Percentiles rank a stretch among this genome's conserved stretches.
These are phyloP conservation scores for Ophion slaviceki DNA, from an alignment of 2,888 invertebrate species.

Conservation along the genomic window DNA sequence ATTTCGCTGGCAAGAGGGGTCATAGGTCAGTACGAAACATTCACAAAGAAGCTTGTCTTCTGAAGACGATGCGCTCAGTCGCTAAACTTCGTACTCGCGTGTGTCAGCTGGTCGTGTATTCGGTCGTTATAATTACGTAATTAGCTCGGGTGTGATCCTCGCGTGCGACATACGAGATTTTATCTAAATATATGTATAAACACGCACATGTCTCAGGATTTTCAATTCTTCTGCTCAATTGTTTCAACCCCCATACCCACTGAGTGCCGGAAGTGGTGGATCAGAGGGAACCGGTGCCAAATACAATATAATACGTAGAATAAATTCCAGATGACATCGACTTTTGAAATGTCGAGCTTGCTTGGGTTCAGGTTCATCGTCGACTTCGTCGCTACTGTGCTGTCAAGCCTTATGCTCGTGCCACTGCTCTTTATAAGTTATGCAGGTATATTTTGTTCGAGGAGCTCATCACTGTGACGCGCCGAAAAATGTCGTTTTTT, in stretches of 20 bases:
- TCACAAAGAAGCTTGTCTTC: constrained; percentile 28
- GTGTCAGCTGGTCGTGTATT: constrained; percentile 32
- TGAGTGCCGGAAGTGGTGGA: constrained; percentile 18
- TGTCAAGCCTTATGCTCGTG: constrained; percentile 61
- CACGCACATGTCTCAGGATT: neutral
- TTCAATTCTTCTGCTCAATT: neutral
- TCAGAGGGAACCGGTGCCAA: neutral
- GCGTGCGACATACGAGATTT: constrained; percentile 15
- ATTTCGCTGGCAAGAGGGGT: constrained; percentile 35
- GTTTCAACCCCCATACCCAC: neutral
- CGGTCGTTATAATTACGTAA: constrained; percentile 47
- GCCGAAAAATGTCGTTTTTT: no score
- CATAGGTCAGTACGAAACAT: constrained; percentile 51
- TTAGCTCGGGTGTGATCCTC: constrained; percentile 45
- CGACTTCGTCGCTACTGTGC: constrained; percentile 66
- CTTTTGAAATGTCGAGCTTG: constrained; percentile 56
- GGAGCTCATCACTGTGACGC: neutral
- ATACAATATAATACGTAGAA: constrained; percentile 10
- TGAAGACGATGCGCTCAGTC: constrained; percentile 38
- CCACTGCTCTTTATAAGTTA: constrained; percentile 70
- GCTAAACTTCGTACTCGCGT: constrained; percentile 41
- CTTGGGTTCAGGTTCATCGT: constrained; percentile 68
- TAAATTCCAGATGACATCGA: constrained; percentile 17
- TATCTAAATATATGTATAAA: neutral
- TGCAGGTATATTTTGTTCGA: constrained; percentile 64